phyloP scores from a whole-genome alignment of 2,797 vertebrate species.

The Cuniculus paca region DNA sequence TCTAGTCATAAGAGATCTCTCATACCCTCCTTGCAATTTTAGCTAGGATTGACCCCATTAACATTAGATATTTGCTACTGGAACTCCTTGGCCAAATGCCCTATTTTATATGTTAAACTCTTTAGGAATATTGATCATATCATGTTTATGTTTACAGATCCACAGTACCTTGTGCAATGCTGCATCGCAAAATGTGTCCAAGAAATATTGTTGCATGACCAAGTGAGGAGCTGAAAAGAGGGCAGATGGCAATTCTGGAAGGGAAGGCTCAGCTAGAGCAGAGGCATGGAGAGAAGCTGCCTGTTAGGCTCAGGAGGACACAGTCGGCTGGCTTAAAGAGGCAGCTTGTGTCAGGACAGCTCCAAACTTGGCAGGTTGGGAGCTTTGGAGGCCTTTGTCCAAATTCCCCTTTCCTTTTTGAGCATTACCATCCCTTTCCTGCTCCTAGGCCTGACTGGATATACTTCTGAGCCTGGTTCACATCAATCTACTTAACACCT shows the following conservation, averaged over 20 bases:
- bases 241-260: neutral
- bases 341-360: neutral
- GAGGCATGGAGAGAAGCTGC: neutral
- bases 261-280: neutral
- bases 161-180: neutral
- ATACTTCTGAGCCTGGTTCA: neutral
- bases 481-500: neutral
- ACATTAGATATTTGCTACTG: neutral
- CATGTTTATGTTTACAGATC: neutral
- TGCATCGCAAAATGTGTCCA: neutral
- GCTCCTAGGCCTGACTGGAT: conserved; percentile 17
- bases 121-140: neutral
- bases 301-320: too few species aligned
- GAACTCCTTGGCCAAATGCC: neutral
- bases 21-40: neutral
- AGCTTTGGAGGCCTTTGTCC: neutral
- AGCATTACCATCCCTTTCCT: neutral
- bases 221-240: neutral
- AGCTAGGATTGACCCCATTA: neutral
- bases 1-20: neutral
- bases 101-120: neutral
- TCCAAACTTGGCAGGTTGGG: neutral
- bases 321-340: neutral
- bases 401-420: neutral
- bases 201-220: conserved; percentile 13